Conservation (phyloP, 2,797 vertebrate genomes). For the Danio kyathit region DNA sequence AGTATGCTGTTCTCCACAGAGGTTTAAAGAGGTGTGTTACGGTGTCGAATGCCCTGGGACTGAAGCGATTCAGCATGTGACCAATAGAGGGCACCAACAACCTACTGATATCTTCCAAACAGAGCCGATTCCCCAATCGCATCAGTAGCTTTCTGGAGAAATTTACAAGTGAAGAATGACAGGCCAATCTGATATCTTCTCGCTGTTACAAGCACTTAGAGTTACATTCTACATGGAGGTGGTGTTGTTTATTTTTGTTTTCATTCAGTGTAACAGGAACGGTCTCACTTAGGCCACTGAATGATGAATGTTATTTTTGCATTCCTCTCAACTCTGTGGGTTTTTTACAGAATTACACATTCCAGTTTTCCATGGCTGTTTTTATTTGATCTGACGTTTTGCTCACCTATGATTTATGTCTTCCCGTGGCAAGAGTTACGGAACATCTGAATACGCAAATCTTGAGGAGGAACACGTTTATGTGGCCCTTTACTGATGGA, state of each 20-base stretch:
- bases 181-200: neutral
- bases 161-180: slow-evolving; percentile 22
- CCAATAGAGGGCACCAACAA: slow-evolving; percentile 69
- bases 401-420: slow-evolving; percentile 49
- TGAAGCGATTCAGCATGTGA: slow-evolving; percentile 31
- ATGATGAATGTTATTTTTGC: slow-evolving; percentile 24
- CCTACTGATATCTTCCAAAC: slow-evolving; percentile 53
- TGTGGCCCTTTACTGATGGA: slow-evolving; percentile 46
- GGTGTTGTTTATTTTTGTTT: neutral
- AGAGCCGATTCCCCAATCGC: neutral
- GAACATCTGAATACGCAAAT: slow-evolving; percentile 31
- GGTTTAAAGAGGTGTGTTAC: slow-evolving; percentile 69
- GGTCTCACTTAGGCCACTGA: neutral
- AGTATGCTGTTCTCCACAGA: slow-evolving; percentile 98
- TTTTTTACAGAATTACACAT: slow-evolving; percentile 25
- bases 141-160: neutral
- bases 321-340: slow-evolving; percentile 24
- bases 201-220: slow-evolving; percentile 29
- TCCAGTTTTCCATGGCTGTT: slow-evolving; percentile 31
- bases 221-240: neutral
- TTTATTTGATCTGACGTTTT: slow-evolving; percentile 43
- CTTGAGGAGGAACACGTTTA: slow-evolving; percentile 22
- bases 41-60: slow-evolving; percentile 16
- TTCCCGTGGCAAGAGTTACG: slow-evolving; percentile 17
- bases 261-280: neutral